Evolutionary conservation across 1,140 invertebrate species (phyloP).

Genomic region (Eulimnadia texana): DNA sequence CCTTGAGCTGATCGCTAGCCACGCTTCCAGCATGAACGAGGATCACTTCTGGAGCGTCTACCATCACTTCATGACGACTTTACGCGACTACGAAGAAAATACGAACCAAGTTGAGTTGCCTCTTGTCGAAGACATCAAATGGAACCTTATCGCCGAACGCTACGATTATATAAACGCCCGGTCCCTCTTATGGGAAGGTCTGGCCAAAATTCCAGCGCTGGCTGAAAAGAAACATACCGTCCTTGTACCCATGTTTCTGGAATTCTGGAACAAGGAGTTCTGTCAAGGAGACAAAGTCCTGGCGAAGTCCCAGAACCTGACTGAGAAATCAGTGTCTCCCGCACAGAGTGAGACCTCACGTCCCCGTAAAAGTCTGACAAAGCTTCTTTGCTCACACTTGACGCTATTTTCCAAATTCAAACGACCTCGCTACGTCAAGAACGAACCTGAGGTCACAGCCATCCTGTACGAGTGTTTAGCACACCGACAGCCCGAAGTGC

Average conservation of each 20-base stretch:
- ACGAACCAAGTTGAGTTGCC: constrained; percentile 32
- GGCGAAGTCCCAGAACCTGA: constrained; percentile 26
- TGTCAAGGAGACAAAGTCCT: constrained; percentile 19
- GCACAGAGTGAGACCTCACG: constrained; percentile 12
- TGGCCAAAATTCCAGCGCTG: constrained; percentile 52
- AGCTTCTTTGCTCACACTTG: constrained; percentile 51
- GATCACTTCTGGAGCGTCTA: constrained; percentile 66
- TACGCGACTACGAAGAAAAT: constrained; percentile 4
- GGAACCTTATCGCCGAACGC: constrained; percentile 17
- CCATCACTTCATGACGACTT: constrained; percentile 21
- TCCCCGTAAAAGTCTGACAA: constrained; percentile 17
- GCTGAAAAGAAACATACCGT: constrained; percentile 64
- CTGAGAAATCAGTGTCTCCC: background rate
- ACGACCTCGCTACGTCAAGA: constrained; percentile 61
- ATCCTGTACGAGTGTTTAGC: constrained; percentile 64
- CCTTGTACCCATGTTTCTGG: constrained; percentile 56
- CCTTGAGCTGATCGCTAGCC: constrained; percentile 50
- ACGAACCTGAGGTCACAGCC: constrained; percentile 53
- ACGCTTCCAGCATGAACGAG: constrained; percentile 45
- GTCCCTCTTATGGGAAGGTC: constrained; percentile 60
- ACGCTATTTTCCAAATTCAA: constrained; percentile 60
- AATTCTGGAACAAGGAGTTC: constrained; percentile 46
- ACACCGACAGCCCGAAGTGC: constrained; percentile 57
- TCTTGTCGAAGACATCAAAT: constrained; percentile 27
- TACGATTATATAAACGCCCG: constrained; percentile 56